Conservation (phyloP, 2,113 vertebrate genomes). For the Mustelus asterias region DNA sequence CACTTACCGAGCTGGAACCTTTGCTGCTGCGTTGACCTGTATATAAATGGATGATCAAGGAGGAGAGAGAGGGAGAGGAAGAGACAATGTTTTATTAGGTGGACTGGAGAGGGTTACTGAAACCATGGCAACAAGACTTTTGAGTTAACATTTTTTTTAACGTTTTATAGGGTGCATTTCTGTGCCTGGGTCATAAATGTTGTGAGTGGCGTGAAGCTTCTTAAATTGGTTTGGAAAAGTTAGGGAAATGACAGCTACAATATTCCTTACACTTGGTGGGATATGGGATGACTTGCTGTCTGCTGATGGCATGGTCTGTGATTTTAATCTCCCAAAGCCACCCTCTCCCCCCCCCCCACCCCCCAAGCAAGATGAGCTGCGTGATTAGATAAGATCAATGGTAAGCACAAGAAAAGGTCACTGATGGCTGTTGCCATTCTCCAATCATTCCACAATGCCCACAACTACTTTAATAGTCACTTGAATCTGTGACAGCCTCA, state of each 20-base stretch:
- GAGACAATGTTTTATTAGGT: slow-evolving; percentile 15
- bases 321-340: neutral
- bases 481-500: neutral
- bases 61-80: neutral
- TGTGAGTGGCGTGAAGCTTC: slow-evolving; percentile 9
- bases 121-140: slow-evolving; percentile 30
- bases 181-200: slow-evolving; percentile 19
- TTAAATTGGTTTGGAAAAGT: slow-evolving; percentile 22
- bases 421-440: neutral
- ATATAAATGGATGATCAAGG: neutral
- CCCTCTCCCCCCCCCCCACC: too few relatives aligned
- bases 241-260: neutral
- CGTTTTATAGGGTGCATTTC: neutral
- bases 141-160: neutral
- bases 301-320: neutral
- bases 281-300: neutral
- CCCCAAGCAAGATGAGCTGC: neutral
- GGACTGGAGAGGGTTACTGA: neutral
- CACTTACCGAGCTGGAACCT: slow-evolving; percentile 27
- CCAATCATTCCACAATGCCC: neutral
- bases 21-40: neutral
- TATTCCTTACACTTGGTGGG: neutral
- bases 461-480: neutral
- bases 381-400: neutral
- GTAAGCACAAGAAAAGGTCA: neutral